Conservation (phyloP, 2,113 vertebrate species). For the Odontesthes bonariensis region DNA sequence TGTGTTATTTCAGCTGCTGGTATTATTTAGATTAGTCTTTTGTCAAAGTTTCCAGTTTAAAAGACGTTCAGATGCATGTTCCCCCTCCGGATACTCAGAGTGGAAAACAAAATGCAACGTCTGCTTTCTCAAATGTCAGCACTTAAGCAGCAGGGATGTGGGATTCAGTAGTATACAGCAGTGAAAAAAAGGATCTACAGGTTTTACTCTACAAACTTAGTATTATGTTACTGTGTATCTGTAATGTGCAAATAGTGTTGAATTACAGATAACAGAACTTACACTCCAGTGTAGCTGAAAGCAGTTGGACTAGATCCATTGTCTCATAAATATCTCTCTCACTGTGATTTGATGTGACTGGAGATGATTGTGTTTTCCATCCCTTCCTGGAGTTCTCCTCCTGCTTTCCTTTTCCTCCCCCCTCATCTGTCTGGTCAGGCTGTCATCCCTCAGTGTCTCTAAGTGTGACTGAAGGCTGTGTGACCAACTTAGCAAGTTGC, state of each 20-base stretch:
- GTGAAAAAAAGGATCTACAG: no score
- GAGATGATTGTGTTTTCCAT: conserved; percentile 52
- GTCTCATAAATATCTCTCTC: conserved; percentile 47
- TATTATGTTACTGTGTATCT: not conserved
- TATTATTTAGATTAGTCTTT: not conserved
- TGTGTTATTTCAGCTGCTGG: not conserved
- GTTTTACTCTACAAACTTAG: not conserved
- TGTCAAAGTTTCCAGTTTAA: not conserved
- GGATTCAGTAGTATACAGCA: not conserved
- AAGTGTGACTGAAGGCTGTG: conserved; percentile 59
- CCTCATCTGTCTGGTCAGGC: conserved; percentile 51
- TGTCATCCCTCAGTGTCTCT: conserved; percentile 50
- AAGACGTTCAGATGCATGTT: not conserved
- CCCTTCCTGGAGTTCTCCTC: conserved; percentile 9
- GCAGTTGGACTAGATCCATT: conserved; percentile 29
- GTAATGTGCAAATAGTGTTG: not conserved
- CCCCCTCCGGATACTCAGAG: not conserved
- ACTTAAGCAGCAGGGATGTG: not conserved
- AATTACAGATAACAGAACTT: conserved; percentile 14
- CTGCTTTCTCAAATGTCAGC: conserved; percentile 19
- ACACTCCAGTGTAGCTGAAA: conserved; percentile 17
- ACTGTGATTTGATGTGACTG: conserved; percentile 55
- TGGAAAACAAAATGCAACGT: conserved; percentile 3
- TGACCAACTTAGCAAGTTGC: conserved; percentile 61
- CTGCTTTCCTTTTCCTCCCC: conserved; percentile 27